Conservation (phyloP, 2,888 invertebrate genomes). For the Drosophila mayaguana region DNA sequence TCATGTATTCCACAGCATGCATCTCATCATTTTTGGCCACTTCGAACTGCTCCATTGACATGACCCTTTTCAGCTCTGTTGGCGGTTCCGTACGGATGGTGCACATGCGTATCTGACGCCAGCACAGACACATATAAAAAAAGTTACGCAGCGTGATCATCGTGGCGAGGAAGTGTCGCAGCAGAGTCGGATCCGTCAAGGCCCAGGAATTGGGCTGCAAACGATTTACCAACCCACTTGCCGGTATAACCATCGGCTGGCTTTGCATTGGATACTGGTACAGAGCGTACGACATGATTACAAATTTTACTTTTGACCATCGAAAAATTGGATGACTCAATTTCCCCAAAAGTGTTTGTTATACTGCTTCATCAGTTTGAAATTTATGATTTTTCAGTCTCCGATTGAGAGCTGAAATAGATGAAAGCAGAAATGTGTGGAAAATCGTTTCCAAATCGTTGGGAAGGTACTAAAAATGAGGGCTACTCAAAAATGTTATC, state of each 20-base stretch:
- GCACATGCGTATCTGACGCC: conserved; percentile 47
- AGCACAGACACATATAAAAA: conserved; percentile 47
- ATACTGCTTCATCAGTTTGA: not conserved
- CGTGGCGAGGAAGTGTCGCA: conserved; percentile 55
- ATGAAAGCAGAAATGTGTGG: not conserved
- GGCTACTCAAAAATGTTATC: too few relatives aligned
- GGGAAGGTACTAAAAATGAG: too few relatives aligned
- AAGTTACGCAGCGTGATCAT: conserved; percentile 35
- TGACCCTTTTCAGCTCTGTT: not conserved
- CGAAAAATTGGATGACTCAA: not conserved
- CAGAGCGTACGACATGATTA: conserved; percentile 24
- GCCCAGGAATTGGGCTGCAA: conserved; percentile 22
- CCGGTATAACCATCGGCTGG: conserved; percentile 19
- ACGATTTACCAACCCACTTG: not conserved
- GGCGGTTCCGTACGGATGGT: conserved; percentile 3
- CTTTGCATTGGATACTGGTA: conserved; percentile 57
- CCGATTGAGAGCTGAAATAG: not conserved
- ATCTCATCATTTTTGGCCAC: conserved; percentile 36
- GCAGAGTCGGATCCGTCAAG: conserved; percentile 45
- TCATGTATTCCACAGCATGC: conserved; percentile 17
- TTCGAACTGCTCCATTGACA: conserved; percentile 30
- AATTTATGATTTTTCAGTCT: not conserved
- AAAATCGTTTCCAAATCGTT: too few relatives aligned
- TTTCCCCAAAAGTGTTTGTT: not conserved
- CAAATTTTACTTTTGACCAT: not conserved